Conservation (phyloP, 1,140 invertebrate species). For the Heliothis subflexa region DNA sequence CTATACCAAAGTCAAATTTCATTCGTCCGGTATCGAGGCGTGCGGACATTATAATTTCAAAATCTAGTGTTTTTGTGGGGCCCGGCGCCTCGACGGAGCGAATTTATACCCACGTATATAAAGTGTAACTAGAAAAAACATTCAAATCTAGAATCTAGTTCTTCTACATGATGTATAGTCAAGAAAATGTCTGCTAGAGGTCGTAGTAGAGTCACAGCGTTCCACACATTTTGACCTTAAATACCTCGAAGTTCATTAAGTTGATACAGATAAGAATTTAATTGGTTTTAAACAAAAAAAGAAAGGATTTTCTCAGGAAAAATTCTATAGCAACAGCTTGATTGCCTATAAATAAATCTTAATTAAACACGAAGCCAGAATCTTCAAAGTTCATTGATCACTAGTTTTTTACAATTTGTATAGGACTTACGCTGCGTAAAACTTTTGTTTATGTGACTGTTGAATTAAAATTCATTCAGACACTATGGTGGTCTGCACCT, state of each 20-base stretch:
- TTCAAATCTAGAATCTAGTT: constrained; percentile 36
- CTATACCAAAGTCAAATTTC: constrained; percentile 41
- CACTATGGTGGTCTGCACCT: background rate
- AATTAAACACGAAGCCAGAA: too few relatives aligned
- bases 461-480: constrained; percentile 34
- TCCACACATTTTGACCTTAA: constrained; percentile 15
- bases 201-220: constrained; percentile 10
- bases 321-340: background rate
- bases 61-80: constrained; percentile 60
- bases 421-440: too few relatives aligned
- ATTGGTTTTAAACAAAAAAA: background rate
- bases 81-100: constrained; percentile 33
- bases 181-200: constrained; percentile 9
- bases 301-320: constrained; percentile 7
- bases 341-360: background rate
- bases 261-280: constrained; percentile 1
- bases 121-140: constrained; percentile 2
- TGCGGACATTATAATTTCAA: constrained; percentile 62
- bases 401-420: too few relatives aligned
- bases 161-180: constrained; percentile 1
- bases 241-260: constrained; percentile 22
- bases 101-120: constrained; percentile 26
- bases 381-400: too few relatives aligned
- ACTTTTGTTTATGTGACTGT: background rate
- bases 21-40: constrained; percentile 11